These are phyloP conservation scores for Tragelaphus imberbis DNA, from an alignment of 2,113 vertebrate genomes.

Conservation along the genomic window DNA sequence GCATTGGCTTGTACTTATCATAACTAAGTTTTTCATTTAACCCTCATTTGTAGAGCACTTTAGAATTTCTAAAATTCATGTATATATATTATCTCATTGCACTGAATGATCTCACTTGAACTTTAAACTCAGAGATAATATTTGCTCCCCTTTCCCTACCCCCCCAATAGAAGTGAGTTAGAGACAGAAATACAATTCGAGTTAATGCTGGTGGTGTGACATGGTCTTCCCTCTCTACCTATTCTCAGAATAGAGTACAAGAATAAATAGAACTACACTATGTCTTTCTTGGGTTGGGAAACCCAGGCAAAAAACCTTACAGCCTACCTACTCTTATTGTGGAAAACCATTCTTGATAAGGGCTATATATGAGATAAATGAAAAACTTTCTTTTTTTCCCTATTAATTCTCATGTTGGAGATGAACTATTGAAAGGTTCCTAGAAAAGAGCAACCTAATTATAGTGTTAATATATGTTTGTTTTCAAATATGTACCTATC, in stretches of 20 bases:
- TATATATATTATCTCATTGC: neutral
- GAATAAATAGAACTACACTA: neutral
- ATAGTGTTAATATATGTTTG: neutral
- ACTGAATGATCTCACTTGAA: neutral
- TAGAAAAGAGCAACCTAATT: neutral
- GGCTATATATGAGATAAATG: neutral
- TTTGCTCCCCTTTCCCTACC: neutral
- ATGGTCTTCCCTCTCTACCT: neutral
- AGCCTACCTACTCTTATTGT: neutral
- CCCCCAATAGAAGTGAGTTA: neutral
- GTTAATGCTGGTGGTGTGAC: neutral
- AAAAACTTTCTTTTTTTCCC: neutral
- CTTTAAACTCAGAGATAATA: neutral
- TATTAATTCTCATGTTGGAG: neutral
- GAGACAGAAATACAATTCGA: neutral
- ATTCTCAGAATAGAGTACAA: neutral
- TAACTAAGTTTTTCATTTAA: neutral
- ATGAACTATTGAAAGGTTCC: neutral
- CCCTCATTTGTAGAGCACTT: neutral
- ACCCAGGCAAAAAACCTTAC: neutral
- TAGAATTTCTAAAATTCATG: neutral
- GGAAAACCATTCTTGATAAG: neutral
- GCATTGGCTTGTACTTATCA: neutral
- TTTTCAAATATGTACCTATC: neutral
- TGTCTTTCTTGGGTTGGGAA: neutral